Conservation (phyloP, 2,888 invertebrate species). For the Xestia sexstrigata region DNA sequence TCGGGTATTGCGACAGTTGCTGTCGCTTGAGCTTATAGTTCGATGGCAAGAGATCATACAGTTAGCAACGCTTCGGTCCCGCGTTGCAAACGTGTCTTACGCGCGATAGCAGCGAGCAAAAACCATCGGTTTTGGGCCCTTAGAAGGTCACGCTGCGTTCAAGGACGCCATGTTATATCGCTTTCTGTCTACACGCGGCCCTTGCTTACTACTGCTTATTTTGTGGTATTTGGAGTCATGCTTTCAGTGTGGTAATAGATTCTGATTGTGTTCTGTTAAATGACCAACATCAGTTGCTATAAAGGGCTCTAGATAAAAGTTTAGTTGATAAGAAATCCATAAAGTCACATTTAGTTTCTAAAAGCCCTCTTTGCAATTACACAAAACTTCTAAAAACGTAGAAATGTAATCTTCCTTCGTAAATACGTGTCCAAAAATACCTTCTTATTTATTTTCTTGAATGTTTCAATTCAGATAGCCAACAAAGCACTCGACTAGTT, state of each 20-base stretch:
- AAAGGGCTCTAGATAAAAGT: not conserved
- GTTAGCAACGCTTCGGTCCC: too few species aligned
- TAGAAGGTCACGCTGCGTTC: conserved; percentile 7
- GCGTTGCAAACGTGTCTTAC: too few species aligned
- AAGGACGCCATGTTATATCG: conserved; percentile 34
- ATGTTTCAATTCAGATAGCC: conserved; percentile 27
- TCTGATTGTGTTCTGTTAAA: not conserved
- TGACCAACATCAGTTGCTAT: not conserved
- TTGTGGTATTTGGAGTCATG: not conserved
- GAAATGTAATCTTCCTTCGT: not conserved
- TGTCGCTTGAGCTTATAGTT: not conserved
- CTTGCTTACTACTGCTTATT: not conserved
- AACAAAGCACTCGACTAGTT: conserved; percentile 37
- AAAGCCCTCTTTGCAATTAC: not conserved
- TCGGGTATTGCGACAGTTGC: not conserved
- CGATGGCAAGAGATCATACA: too few species aligned
- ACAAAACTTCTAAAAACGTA: not conserved
- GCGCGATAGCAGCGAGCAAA: too few species aligned
- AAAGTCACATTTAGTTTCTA: too few species aligned
- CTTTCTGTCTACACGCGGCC: conserved; percentile 16
- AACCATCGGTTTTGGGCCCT: not conserved
- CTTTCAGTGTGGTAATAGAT: not conserved
- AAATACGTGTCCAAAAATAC: not conserved
- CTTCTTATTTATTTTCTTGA: conserved; percentile 16
- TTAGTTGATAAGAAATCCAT: not conserved